Percentiles rank a stretch among this genome's conserved stretches.
These are phyloP conservation scores for Agrilus biguttatus DNA, from an alignment of 2,888 invertebrate genomes.

Conservation along the genomic window DNA sequence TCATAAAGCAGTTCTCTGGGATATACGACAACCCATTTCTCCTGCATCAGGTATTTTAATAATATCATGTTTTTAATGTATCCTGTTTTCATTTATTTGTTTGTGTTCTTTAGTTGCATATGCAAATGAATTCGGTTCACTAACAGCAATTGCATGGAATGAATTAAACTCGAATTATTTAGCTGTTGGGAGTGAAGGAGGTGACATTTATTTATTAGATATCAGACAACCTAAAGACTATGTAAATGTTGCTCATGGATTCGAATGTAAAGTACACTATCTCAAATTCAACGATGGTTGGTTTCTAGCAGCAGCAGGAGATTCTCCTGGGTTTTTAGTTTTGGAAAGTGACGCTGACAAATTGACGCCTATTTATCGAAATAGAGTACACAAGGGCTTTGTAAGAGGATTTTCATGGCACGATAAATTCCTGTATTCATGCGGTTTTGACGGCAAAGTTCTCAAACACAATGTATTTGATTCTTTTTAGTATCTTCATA, in stretches of 20 bases:
- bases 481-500: neutral
- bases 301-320: conserved; percentile 35
- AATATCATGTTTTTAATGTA: neutral
- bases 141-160: conserved; percentile 32
- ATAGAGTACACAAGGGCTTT: conserved; percentile 35
- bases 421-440: conserved; percentile 35
- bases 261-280: conserved; percentile 27
- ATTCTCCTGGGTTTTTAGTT: conserved; percentile 31
- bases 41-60: conserved; percentile 23
- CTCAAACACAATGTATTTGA: conserved; percentile 12
- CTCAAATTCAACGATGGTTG: conserved; percentile 28
- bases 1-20: conserved; percentile 35
- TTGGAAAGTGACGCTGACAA: conserved; percentile 26
- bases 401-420: conserved; percentile 43
- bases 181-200: conserved; percentile 36
- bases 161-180: conserved; percentile 28
- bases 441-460: conserved; percentile 42
- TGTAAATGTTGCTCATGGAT: conserved; percentile 20
- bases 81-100: neutral
- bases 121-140: conserved; percentile 26
- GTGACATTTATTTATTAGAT: conserved; percentile 37
- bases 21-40: conserved; percentile 26
- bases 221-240: conserved; percentile 29
- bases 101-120: conserved; percentile 26
- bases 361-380: conserved; percentile 28